Evolutionary conservation across 2,113 vertebrate species (phyloP).

Genomic region (Gallinago media): DNA sequence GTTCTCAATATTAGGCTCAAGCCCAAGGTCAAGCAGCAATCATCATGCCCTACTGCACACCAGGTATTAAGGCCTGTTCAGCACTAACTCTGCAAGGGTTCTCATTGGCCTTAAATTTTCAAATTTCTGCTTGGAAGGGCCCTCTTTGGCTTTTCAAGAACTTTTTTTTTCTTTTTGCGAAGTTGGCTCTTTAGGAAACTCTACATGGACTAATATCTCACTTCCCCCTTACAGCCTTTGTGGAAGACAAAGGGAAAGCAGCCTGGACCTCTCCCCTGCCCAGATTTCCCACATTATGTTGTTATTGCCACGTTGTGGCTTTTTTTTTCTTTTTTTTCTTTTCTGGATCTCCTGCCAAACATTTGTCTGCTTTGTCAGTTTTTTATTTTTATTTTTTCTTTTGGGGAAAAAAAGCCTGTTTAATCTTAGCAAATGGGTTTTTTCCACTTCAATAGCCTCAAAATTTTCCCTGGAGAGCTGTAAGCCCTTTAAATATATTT

Average conservation of each 20-base stretch:
- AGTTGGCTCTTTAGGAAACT: background rate
- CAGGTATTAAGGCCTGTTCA: background rate
- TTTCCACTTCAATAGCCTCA: slow-evolving; percentile 47
- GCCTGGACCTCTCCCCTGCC: background rate
- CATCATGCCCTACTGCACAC: background rate
- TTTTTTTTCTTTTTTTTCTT: background rate
- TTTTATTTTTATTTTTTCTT: background rate
- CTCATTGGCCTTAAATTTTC: background rate
- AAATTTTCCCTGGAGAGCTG: slow-evolving; percentile 36
- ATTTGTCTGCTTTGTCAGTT: background rate
- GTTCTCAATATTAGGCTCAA: background rate
- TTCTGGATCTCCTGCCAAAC: slow-evolving; percentile 2
- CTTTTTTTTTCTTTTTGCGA: background rate
- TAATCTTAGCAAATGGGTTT: slow-evolving; percentile 28
- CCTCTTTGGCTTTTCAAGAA: background rate
- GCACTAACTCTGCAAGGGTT: background rate
- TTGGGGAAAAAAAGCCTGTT: background rate
- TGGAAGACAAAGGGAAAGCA: background rate
- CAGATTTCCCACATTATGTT: background rate
- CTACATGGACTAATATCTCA: background rate
- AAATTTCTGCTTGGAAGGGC: background rate
- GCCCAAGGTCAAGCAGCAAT: background rate
- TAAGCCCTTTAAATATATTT: slow-evolving; percentile 59
- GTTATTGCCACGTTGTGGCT: background rate
- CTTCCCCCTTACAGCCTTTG: background rate